Evolutionary conservation across 1,140 invertebrate species (phyloP).

Genomic region (Eumeta japonica): DNA sequence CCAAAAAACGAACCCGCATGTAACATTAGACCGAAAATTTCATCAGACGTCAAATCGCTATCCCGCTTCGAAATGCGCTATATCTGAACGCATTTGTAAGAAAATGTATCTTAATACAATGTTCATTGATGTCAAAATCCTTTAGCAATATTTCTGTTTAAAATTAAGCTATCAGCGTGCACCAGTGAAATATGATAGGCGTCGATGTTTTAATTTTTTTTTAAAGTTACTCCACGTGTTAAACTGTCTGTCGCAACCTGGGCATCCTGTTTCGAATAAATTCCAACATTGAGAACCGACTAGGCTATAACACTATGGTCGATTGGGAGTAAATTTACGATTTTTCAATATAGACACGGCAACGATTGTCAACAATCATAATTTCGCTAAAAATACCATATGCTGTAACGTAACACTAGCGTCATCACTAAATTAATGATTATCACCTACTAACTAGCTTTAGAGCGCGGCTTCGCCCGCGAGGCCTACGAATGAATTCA

Average conservation of each 20-base stretch:
- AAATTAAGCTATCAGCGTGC: constrained; percentile 30
- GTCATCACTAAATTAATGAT: too few relatives aligned
- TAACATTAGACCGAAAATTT: constrained; percentile 22
- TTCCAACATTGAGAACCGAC: not conserved
- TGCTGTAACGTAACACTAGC: too few relatives aligned
- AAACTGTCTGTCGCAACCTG: constrained; percentile 23
- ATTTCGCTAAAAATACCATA: not conserved
- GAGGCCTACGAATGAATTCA: too few relatives aligned
- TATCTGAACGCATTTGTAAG: too few relatives aligned
- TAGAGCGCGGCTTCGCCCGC: too few relatives aligned
- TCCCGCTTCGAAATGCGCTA: too few relatives aligned
- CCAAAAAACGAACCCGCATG: constrained; percentile 14
- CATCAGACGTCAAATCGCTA: constrained; percentile 20
- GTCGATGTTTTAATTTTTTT: constrained; percentile 22
- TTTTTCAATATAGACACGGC: too few relatives aligned
- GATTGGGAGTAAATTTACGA: too few relatives aligned
- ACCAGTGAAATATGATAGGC: constrained; percentile 29
- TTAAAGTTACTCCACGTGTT: too few relatives aligned
- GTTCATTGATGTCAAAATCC: constrained; percentile 7
- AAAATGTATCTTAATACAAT: constrained; percentile 1
- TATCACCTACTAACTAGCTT: too few relatives aligned
- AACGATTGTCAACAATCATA: not conserved
- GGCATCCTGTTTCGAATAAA: not conserved
- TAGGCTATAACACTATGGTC: not conserved
- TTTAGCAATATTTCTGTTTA: not conserved